These are phyloP conservation scores for Eucidaris tribuloides DNA, from an alignment of 35 echinoderm and acorn worm species.

Conservation along the genomic window DNA sequence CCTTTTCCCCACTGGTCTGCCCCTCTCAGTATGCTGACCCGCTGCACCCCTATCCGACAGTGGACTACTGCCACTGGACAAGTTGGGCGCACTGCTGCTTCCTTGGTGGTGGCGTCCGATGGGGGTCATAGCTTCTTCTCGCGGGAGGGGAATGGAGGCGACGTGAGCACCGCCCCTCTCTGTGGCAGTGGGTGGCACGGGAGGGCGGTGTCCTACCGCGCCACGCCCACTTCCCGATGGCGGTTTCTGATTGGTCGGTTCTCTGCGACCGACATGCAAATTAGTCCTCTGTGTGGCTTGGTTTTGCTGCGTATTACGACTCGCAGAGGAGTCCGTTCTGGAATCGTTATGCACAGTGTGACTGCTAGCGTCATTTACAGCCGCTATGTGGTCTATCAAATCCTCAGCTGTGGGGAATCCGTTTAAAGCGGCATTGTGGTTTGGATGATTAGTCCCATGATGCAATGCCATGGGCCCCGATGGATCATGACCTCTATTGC, in stretches of 20 bases:
- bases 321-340: too few species aligned
- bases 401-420: background rate
- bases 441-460: too few species aligned
- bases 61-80: background rate
- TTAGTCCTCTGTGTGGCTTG: too few species aligned
- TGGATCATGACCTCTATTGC: too few species aligned
- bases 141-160: conserved; percentile 60
- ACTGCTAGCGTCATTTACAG: background rate
- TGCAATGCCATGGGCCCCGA: too few species aligned
- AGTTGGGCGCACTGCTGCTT: conserved; percentile 24
- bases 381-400: background rate
- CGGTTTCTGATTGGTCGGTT: background rate
- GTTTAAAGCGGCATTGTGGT: background rate
- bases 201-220: background rate
- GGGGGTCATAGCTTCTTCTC: conserved; percentile 60
- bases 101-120: conserved; percentile 9
- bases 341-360: too few species aligned
- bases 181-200: background rate
- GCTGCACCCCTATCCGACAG: background rate
- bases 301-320: too few species aligned
- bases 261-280: background rate
- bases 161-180: conserved; percentile 16
- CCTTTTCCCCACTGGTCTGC: background rate
- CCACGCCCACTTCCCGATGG: background rate
- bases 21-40: conserved; percentile 45